Conservation (phyloP, 35 echinoderm and acorn worm genomes). For the Acanthaster planci region DNA sequence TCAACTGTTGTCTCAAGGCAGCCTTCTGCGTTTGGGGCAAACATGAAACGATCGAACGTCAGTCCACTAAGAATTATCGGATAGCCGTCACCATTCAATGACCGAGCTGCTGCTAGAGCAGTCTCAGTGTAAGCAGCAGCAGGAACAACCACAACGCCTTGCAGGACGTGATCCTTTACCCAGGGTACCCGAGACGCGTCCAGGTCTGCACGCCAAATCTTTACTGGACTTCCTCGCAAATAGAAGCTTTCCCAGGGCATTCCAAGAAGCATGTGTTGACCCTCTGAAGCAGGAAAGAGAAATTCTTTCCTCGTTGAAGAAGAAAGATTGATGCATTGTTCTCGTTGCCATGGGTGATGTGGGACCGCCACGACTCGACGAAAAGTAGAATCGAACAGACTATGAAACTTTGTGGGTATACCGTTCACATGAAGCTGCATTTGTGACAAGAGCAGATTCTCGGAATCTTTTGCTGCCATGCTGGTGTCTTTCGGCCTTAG, state of each 20-base stretch:
- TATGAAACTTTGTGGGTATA: background rate
- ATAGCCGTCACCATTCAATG: background rate
- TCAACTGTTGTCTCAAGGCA: slow-evolving; percentile 43
- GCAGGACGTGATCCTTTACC: slow-evolving; percentile 45
- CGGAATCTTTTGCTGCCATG: background rate
- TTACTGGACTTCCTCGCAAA: background rate
- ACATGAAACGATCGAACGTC: slow-evolving; percentile 41
- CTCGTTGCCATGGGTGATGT: slow-evolving; percentile 48
- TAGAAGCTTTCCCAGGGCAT: background rate
- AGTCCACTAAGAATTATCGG: background rate
- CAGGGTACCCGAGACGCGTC: slow-evolving; percentile 32
- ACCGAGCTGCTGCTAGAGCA: slow-evolving; percentile 31
- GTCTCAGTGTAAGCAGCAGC: slow-evolving; percentile 54
- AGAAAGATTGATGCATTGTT: slow-evolving; percentile 2
- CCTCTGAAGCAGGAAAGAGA: slow-evolving; percentile 20
- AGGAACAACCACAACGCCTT: slow-evolving; percentile 42
- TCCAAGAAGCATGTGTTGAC: slow-evolving; percentile 44
- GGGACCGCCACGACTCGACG: slow-evolving; percentile 27
- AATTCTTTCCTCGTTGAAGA: background rate
- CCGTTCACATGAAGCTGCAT: slow-evolving; percentile 19
- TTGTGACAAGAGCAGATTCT: background rate
- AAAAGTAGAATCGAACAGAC: background rate
- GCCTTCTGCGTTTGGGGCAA: slow-evolving; percentile 23
- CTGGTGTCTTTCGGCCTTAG: background rate
- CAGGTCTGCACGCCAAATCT: slow-evolving; percentile 44